Evolutionary conservation across 2,888 invertebrate genomes (phyloP).

Genomic region (Drosophila kanekoi): DNA sequence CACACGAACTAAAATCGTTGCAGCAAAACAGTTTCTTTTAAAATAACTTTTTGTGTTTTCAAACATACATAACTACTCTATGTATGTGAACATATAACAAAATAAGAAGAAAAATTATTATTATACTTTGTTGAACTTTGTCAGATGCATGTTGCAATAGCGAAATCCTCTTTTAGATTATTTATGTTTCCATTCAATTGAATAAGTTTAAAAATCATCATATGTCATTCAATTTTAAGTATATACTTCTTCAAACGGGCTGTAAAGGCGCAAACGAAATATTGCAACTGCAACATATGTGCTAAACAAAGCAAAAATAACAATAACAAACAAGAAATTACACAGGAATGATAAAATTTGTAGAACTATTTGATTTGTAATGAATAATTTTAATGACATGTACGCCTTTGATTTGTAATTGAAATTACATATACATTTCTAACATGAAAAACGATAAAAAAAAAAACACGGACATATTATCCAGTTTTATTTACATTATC

Average conservation of each 20-base stretch:
- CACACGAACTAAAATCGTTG: slow-evolving; percentile 27
- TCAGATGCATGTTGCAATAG: slow-evolving; percentile 39
- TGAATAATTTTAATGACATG: slow-evolving; percentile 75
- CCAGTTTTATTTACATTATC: slow-evolving; percentile 38
- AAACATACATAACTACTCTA: slow-evolving; percentile 27
- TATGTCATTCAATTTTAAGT: slow-evolving; percentile 20
- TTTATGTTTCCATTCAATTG: slow-evolving; percentile 41
- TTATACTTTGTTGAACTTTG: slow-evolving; percentile 21
- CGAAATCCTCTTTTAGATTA: slow-evolving; percentile 21
- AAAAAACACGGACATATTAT: slow-evolving; percentile 20
- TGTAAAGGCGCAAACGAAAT: slow-evolving; percentile 44
- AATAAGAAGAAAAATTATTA: slow-evolving; percentile 2
- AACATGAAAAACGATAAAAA: slow-evolving; percentile 69
- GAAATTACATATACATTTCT: slow-evolving; percentile 77
- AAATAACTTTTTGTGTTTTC: slow-evolving; percentile 42
- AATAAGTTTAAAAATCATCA: slow-evolving; percentile 17
- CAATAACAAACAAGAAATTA: slow-evolving; percentile 20
- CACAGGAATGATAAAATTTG: slow-evolving; percentile 56
- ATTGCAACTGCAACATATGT: slow-evolving; percentile 48
- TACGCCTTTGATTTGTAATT: slow-evolving; percentile 78
- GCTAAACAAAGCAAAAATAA: slow-evolving; percentile 39
- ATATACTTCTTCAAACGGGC: slow-evolving; percentile 28
- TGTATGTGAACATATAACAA: slow-evolving; percentile 19
- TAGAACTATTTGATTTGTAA: slow-evolving; percentile 81
- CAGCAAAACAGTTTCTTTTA: slow-evolving; percentile 37